These are phyloP conservation scores for Alviniconcha strummeri DNA, from an alignment of 2,888 invertebrate genomes.

Conservation along the genomic window DNA sequence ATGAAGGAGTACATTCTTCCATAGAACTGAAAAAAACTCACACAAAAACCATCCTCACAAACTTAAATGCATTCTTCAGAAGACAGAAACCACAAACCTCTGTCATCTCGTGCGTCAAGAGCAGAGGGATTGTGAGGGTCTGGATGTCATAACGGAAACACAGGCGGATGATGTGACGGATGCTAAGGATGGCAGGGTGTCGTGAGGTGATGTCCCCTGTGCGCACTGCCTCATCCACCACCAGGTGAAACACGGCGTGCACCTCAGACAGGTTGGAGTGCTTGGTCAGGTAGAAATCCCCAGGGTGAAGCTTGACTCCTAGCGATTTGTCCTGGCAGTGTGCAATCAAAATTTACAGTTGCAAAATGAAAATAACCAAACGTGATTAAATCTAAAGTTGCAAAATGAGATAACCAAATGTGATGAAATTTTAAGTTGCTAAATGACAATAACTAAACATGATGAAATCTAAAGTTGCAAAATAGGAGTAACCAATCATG, in stretches of 20 bases:
- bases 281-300: conserved; percentile 73
- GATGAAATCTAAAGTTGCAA: too few relatives aligned
- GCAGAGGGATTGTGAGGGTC: conserved; percentile 92
- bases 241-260: conserved; percentile 96
- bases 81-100: conserved; percentile 80
- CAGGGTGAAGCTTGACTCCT: conserved; percentile 55
- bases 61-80: too few relatives aligned
- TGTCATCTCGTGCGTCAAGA: conserved; percentile 93
- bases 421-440: too few relatives aligned
- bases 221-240: conserved; percentile 84
- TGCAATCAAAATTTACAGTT: too few relatives aligned
- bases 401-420: too few relatives aligned
- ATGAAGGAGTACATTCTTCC: too few relatives aligned
- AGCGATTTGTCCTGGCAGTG: conserved; percentile 55
- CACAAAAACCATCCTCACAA: too few relatives aligned
- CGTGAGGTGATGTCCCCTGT: conserved; percentile 93
- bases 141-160: conserved; percentile 97
- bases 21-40: too few relatives aligned
- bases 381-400: too few relatives aligned
- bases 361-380: too few relatives aligned
- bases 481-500: too few relatives aligned
- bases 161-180: conserved; percentile 94
- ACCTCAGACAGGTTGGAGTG: conserved; percentile 96
- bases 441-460: too few relatives aligned
- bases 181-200: conserved; percentile 94